Conservation (phyloP, 2,797 vertebrate genomes). For the Brachymystax lenok region DNA sequence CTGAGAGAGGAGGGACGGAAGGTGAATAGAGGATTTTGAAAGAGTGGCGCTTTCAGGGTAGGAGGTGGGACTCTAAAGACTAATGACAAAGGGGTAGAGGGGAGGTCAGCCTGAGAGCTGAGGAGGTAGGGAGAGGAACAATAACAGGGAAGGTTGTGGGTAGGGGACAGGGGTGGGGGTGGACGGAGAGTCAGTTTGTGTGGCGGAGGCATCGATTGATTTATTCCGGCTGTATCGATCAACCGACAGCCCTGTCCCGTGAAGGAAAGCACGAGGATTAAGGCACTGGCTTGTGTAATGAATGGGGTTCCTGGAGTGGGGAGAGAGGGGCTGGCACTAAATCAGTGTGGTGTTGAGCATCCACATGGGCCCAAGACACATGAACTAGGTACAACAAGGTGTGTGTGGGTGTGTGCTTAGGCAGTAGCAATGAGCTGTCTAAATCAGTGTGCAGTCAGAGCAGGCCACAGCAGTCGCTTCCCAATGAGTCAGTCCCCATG, state of each 20-base stretch:
- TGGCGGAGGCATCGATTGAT: constrained; percentile 61
- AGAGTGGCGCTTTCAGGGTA: constrained; percentile 54
- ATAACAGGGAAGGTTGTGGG: constrained; percentile 39
- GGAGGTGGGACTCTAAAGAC: constrained; percentile 63
- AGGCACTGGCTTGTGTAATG: constrained; percentile 61
- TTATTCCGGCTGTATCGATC: constrained; percentile 78
- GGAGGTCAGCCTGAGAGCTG: constrained; percentile 59
- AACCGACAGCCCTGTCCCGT: constrained; percentile 70
- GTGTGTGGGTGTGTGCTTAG: constrained; percentile 27
- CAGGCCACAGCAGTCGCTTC: not conserved
- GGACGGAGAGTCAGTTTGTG: constrained; percentile 8
- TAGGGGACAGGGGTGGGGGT: constrained; percentile 12
- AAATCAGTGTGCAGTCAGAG: not conserved
- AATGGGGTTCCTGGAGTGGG: constrained; percentile 54
- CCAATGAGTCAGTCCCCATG: not conserved
- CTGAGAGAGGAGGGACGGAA: constrained; percentile 37
- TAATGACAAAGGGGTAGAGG: constrained; percentile 63
- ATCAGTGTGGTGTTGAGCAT: constrained; percentile 30
- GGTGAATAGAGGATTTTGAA: not conserved
- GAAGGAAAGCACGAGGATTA: constrained; percentile 60
- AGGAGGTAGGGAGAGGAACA: constrained; percentile 49
- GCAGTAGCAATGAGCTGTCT: not conserved
- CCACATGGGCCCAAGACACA: not conserved
- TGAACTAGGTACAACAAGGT: not conserved
- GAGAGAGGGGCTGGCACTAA: constrained; percentile 39